Evolutionary conservation across 1,140 invertebrate species (phyloP), one percentile per base, ranked within the genome.

Genomic region (Olivierus martensii): DNA sequence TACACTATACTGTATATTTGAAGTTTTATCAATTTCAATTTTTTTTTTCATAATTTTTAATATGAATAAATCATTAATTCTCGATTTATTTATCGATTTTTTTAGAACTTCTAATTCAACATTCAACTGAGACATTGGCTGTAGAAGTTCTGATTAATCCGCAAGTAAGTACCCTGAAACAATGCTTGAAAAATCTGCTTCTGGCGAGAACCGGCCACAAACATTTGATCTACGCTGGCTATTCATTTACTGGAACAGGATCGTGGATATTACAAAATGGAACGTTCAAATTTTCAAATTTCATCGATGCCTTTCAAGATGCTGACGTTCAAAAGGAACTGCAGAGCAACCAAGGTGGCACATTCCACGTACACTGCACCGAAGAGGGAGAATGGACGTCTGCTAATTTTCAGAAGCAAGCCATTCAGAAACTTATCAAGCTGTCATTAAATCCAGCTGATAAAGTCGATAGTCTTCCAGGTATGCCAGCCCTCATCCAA

Each of bases 231-330:
- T 90, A 94, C 69, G 84, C 89, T 63, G 93, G 93, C 51, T 94
- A 95, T 67, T 89, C 87, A 50, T 91, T 92, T 69, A 78, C 81
- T 55, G 87, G 84, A 51, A 88, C 84, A 70, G 89, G 89, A 71
- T 92, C 84, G 57, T 96, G 91, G 92, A 85, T 94, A 64, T 76
- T 97, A 67, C 90, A 96, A 79, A 92, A 96, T 75, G 90, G 89
- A 65, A 89, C 87, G 63, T 95, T 93, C 67, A 87, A 87, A 49
- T 77, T 90, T 45, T 75, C 80, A 9, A 88, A 94, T 69, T 88
- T 96, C 68, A 75, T 85, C 41, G 87, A 92, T 69, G 81, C 84
- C 48, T 89, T 92, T 71, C 85, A 84, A 69, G 88, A 95, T 66
- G 78, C 85, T 61, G 89, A 95, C 63, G 87, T 94, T 44, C 86